Base-by-base conservation (phyloP, 2,113 vertebrate species). In the Gasterosteus aculeatus region DNA sequence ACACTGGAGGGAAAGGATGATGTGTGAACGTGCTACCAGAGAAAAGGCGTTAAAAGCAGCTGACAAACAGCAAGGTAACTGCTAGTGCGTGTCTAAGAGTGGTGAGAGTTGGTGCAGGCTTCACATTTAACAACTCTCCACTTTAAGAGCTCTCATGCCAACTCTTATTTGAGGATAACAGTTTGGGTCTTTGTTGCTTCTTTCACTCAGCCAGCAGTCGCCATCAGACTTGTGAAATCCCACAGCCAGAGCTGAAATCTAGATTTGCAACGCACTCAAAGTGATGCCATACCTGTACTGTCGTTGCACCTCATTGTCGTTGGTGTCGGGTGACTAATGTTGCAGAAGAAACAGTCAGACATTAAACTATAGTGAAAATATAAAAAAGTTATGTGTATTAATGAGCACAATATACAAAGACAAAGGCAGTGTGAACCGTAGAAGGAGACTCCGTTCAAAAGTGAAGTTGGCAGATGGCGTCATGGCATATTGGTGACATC, bases 81-180 rank as follows among this genome's bases (percentile, higher is more conserved):
- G 31, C n/a, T 26, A 6, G 46, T 16, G 44, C 5, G 66, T 66
- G 46, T 75, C 53, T 61, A 4, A 63, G 41, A 38, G 19, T 22
- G 65, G 10, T n/a, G 61, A 26, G 54, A 33, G 54, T 63, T 47
- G 8, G 3, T 71, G 22, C 64, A 59, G 18, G 33, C 31, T 53
- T 47, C 33, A 77, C 19, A 72, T 68, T 26, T 3, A 59, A 57
- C 39, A 49, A 58, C 11, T 75, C 57, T 26, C 31, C 67, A 67
- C 76, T 70, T 44, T 49, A 57, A 33, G 42, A 66, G 54, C 56
- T 64, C 31, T 68, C n/a, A 62, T 44, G 12, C 15, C 19, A 12
- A 42, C 22, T 56, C 60, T 83, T 78, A 72, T 60, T 16, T 72
- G 10, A 72, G 72, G 49, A 51, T 18, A 70, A 67, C 53, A 15